Base-by-base conservation (phyloP, 2,113 vertebrate genomes). In the Lepus americanus region DNA sequence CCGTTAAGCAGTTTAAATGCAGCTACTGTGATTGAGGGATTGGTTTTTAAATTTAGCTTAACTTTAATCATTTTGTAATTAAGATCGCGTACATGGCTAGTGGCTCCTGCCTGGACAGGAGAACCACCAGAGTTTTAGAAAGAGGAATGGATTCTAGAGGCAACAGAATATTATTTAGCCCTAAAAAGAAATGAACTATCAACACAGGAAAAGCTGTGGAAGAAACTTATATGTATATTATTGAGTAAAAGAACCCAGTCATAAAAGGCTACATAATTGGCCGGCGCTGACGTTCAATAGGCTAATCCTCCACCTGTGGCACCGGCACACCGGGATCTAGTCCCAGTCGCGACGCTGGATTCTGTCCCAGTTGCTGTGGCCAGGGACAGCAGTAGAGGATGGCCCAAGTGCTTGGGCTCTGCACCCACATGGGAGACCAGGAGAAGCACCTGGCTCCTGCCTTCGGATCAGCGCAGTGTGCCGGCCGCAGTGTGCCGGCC, bases 21-120 rank as follows among this genome's bases (percentile, higher is more conserved):
- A 55, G 63, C 55, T 44, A 33, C 67, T 69, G 27, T 66, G 14
- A 66, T 53, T 13, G 20, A 92, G 70, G n/a, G 89, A 39, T 6
- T 67, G 11, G 82, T 27, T 70, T 90, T 92, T 86, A 39, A 63
- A 49, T 85, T 69, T 80, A 20, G 39, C 29, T 76, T 59, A 33
- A 70, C 86, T 92, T 92, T 70, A 64, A 76, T 88, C 67, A 88
- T 77, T 85, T 88, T 78, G 78, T 70, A 39, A 39, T 81, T 77
- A 81, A 94, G 49, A 61, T 80, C 27, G 27, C 51, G 66, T 13
- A 73, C 61, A 9, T 29, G 49, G 55, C 53, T 67, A 67, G 36
- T 19, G 64, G 19, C 25, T 74, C 59, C 44, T 76, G 36, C 27
- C 64, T 31, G 33, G 44, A 39, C 70, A 86, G 79, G 96, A 76